Conservation (phyloP, 1,140 invertebrate genomes). For the Drosophila nebulosa region DNA sequence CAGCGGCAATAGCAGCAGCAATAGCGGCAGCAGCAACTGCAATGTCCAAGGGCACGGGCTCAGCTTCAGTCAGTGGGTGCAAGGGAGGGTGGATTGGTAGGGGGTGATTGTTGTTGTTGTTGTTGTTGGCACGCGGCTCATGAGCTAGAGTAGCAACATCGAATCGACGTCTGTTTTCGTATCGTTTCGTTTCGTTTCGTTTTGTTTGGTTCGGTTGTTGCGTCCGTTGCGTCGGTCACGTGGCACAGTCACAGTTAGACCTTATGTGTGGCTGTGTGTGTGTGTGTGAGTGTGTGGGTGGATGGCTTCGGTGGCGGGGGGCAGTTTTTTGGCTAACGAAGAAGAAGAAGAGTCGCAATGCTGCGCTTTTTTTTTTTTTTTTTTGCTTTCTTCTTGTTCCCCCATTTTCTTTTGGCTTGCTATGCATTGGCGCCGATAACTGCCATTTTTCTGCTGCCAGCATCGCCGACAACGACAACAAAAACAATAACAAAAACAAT, state of each 20-base stretch:
- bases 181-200: constrained; percentile 28
- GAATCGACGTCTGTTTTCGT: constrained; percentile 41
- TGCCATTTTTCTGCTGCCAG: constrained; percentile 52
- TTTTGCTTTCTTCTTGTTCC: no score
- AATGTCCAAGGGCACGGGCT: neutral
- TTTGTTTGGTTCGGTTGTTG: constrained; percentile 39
- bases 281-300: neutral
- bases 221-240: constrained; percentile 63
- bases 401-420: neutral
- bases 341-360: neutral
- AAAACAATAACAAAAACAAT: neutral
- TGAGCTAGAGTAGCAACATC: constrained; percentile 22
- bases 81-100: neutral
- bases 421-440: constrained; percentile 68
- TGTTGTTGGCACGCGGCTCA: constrained; percentile 11
- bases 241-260: constrained; percentile 36
- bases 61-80: neutral
- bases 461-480: constrained; percentile 5
- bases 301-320: no score
- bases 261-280: neutral
- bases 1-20: neutral
- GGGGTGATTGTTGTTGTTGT: neutral
- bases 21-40: neutral
- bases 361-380: neutral
- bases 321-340: neutral